Percentiles rank a stretch among this genome's conserved stretches.
Evolutionary conservation across 2,797 vertebrate species (phyloP).

Genomic region (Sebastes vulpes): DNA sequence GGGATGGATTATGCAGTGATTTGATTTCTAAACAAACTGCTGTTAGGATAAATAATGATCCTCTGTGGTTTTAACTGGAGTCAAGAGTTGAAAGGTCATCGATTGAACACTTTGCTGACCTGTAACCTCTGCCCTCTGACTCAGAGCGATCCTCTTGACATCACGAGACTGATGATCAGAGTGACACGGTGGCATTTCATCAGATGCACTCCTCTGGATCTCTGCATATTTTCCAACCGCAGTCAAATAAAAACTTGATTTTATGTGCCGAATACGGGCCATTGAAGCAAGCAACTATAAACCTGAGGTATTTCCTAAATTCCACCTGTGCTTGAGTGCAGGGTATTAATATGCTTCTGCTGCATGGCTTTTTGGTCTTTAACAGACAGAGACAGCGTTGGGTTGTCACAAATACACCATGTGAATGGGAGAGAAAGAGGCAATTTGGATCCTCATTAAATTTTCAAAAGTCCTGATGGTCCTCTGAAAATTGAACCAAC

Average conservation of each 20-base stretch:
- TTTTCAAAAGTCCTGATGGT: slow-evolving; percentile 85
- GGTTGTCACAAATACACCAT: slow-evolving; percentile 63
- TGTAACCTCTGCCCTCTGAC: not conserved
- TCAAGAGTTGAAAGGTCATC: slow-evolving; percentile 30
- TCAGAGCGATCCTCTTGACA: not conserved
- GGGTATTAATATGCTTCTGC: not conserved
- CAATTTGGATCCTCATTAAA: slow-evolving; percentile 86
- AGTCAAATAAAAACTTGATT: not conserved
- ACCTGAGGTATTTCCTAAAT: not conserved
- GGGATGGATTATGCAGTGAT: slow-evolving; percentile 6
- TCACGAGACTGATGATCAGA: not conserved
- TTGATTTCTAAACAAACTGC: slow-evolving; percentile 35
- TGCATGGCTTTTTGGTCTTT: slow-evolving; percentile 42
- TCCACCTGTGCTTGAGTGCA: not conserved
- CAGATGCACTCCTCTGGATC: not conserved
- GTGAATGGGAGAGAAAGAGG: slow-evolving; percentile 68
- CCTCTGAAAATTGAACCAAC: slow-evolving; percentile 84
- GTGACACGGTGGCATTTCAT: not conserved
- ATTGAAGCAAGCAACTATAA: not conserved
- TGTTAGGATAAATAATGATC: not conserved
- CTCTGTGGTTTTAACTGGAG: not conserved
- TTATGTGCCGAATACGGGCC: not conserved
- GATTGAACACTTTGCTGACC: slow-evolving; percentile 19
- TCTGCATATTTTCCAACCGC: not conserved
- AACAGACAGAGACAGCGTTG: slow-evolving; percentile 34